Base-by-base conservation (phyloP, 2,888 invertebrate species). In the Tineola bisselliella region DNA sequence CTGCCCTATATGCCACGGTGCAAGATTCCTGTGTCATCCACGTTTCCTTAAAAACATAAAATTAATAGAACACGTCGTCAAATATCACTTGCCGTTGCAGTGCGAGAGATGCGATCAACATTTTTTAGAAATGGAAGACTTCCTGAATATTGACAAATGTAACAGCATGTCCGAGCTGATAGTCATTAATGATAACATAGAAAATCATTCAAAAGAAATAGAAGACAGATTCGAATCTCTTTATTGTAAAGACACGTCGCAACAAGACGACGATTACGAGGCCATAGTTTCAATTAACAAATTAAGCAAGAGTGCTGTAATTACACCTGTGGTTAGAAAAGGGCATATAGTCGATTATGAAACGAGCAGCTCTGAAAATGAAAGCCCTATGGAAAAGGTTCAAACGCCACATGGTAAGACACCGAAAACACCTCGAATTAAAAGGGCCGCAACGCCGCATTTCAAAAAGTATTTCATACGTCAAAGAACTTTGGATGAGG, bases 281-380 rank as follows among this genome's bases (percentile, higher is more conserved):
- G 78, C 75, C 0, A 74, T 80, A 18, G 69, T 79, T 25, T 74
- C 73, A 4, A 70, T 81, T 15, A 76, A 77, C 64, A 83, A 77
- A 64, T 67, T 63, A 6, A 77, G 70, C 61, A 84, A 74, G 68
- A 86, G 84, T 1, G 86, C 86, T 43, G 68, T 86, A 0, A 81
- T 87, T 61, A 86, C 86, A 44, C 87, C 87, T 1, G 68, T 81
- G 6, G 67, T 84, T 0, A 73, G 81, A 62, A 78, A 74, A 30
- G 77, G 77, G 57, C 63, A 76, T 69, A 62, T 86, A 44, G 86
- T 87, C 1, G 86, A 86, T 71, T 87, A 86, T 54, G 84, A 81
- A 59, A 77, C 72, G 0, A 86, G 81, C 67, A 75, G 8, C 11
- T 61, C 71, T 58, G 83, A 84, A 60, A 75, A 77, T 38, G 68